Base-by-base conservation (phyloP, 1,140 invertebrate species). In the Danaus plexippus region DNA sequence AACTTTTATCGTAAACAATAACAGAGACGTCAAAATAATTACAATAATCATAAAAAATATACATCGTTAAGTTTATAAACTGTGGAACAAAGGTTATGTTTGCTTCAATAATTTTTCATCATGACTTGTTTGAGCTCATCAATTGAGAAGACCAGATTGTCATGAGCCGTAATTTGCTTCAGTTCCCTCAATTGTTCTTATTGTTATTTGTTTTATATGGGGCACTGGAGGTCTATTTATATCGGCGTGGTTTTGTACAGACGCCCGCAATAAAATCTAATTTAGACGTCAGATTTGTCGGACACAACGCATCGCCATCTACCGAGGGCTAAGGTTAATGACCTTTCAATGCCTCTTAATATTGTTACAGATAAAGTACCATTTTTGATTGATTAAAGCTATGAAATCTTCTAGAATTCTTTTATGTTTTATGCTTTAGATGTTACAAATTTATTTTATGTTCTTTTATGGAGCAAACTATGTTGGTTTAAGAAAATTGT, bases 181-280 rank as follows among this genome's bases (percentile, higher is more conserved):
- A 57, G 46, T 57, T 45, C 54, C 45, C 50, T 44, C 57, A 43
- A 59, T 50, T 53, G 18, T 15, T 41, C 11, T 42, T 40, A 2
- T 49, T 43, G 11, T 13, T 44, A 42, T 22, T n/a, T 13, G 43
- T 47, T 49, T 10, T 41, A 43, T 57, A 48, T 61, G 44, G 50
- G 48, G 49, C 41, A 42, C 12, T 59, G 54, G 65, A 44, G 75
- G 75, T 75, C 64, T 54, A 40, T 57, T 47, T 72, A 65, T 44
- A 57, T 57, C 73, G 75, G 73, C 69, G 64, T 43, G 52, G 56
- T 64, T 67, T 67, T 63, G 67, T 68, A 66, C 78, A 78, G 80
- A 77, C 80, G 80, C 70, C 73, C 57, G 83, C 72, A 86, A 86
- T 85, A 86, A 86, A 86, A 86, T 86, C 83, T 83, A 86, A 86